phyloP scores from a whole-genome alignment of 2,888 invertebrate species.

The Platerodrilus igneus region DNA sequence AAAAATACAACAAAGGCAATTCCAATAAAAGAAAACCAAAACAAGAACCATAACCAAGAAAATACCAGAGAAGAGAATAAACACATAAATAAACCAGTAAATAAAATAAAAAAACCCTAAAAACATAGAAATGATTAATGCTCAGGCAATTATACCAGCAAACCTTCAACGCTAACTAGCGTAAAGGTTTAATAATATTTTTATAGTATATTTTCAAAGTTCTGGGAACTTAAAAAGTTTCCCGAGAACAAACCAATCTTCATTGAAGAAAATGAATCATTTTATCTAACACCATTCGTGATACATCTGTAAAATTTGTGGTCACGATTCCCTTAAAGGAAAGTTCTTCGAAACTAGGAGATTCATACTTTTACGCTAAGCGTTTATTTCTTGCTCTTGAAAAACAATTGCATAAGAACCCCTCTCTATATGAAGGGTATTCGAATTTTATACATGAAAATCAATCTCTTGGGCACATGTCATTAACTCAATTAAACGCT shows the following conservation, averaged over 20 bases:
- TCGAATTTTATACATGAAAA: constrained; percentile 12
- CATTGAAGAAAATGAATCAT: constrained; percentile 26
- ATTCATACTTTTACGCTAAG: constrained; percentile 25
- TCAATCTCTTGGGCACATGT: constrained; percentile 7
- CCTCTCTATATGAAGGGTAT: constrained; percentile 18
- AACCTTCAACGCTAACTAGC: too few relatives aligned
- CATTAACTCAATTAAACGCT: background rate
- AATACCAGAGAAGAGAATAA: too few relatives aligned
- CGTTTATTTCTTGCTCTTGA: constrained; percentile 24
- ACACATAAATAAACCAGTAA: too few relatives aligned
- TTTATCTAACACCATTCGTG: constrained; percentile 20
- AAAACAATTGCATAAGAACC: constrained; percentile 20
- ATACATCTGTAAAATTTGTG: constrained; percentile 27
- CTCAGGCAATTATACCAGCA: too few relatives aligned
- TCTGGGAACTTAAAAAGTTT: constrained; percentile 33
- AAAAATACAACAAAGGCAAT: too few relatives aligned
- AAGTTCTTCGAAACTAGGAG: constrained; percentile 16
- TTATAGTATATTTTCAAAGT: too few relatives aligned
- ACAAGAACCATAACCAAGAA: too few relatives aligned
- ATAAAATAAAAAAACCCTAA: too few relatives aligned
- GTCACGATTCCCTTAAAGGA: constrained; percentile 29
- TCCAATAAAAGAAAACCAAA: too few relatives aligned
- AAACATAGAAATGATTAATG: too few relatives aligned
- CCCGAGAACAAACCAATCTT: constrained; percentile 1
- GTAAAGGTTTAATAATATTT: too few relatives aligned